phyloP scores from a whole-genome alignment of 2,888 invertebrate species.

The Ommatoiulus sabulosus region DNA sequence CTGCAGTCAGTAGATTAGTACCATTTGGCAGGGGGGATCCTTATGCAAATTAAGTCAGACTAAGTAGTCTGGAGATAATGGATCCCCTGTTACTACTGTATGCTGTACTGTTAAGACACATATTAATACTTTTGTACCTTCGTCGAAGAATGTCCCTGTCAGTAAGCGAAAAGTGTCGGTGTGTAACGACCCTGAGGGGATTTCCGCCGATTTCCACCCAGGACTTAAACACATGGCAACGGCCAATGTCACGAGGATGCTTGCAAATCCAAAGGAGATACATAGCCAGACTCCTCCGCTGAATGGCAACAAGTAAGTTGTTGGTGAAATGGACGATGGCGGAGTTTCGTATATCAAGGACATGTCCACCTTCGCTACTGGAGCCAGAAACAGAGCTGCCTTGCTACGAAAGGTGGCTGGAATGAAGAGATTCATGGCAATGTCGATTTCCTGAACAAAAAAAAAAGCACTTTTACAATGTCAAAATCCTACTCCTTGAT shows the following conservation, averaged over 20 bases:
- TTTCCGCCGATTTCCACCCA: neutral
- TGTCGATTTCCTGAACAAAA: constrained; percentile 17
- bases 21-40: no score
- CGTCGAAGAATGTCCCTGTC: constrained; percentile 55
- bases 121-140: constrained; percentile 41
- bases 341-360: constrained; percentile 50
- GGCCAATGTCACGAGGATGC: neutral
- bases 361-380: constrained; percentile 50
- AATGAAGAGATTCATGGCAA: neutral
- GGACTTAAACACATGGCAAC: constrained; percentile 49
- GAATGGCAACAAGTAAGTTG: constrained; percentile 56
- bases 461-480: no score
- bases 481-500: neutral
- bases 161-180: neutral
- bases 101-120: no score
- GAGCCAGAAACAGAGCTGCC: constrained; percentile 35
- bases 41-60: no score
- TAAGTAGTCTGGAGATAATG: no score
- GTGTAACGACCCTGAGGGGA: constrained; percentile 18
- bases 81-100: no score
- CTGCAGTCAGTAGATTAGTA: no score
- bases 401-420: neutral
- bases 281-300: constrained; percentile 47
- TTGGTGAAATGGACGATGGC: constrained; percentile 37
- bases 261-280: neutral